A percentile compares a stretch with the other conserved stretches of the same genome.
Evolutionary conservation across 2,888 invertebrate species (phyloP).

Genomic region (Xestoiulus laeticollis): DNA sequence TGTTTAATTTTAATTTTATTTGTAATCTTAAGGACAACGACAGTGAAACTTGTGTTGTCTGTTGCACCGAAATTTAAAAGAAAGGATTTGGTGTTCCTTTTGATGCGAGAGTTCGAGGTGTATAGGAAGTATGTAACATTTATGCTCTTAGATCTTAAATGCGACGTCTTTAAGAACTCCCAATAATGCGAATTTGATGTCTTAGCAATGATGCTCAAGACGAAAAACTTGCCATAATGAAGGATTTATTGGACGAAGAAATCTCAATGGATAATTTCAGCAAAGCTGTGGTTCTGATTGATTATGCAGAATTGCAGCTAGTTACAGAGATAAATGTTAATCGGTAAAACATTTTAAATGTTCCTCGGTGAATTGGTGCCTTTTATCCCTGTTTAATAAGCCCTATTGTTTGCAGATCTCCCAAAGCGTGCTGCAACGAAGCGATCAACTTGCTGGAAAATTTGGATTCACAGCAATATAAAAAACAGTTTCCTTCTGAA

Average conservation of each 20-base stretch:
- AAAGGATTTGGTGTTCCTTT: neutral
- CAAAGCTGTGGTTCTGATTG: neutral
- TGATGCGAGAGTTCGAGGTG: neutral
- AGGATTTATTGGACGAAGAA: neutral
- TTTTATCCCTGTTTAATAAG: neutral
- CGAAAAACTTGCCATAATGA: neutral
- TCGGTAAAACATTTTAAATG: neutral
- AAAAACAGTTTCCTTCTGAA: neutral
- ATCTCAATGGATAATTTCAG: neutral
- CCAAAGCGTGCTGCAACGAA: neutral
- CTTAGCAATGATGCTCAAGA: neutral
- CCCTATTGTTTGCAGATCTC: neutral
- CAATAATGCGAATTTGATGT: too few species aligned
- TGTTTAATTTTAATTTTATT: neutral
- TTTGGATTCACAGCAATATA: neutral
- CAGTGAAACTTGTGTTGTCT: neutral
- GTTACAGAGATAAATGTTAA: neutral
- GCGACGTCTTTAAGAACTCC: too few species aligned
- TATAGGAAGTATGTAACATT: neutral
- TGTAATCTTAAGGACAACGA: neutral
- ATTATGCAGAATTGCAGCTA: neutral
- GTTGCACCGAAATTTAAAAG: conserved; percentile 8
- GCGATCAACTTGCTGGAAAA: conserved; percentile 11
- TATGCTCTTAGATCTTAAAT: too few species aligned
- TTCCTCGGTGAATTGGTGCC: neutral